Evolutionary conservation across 2,797 vertebrate species (phyloP), one percentile per base, ranked within the genome.

Genomic region (Enteromius unitaeniatus): DNA sequence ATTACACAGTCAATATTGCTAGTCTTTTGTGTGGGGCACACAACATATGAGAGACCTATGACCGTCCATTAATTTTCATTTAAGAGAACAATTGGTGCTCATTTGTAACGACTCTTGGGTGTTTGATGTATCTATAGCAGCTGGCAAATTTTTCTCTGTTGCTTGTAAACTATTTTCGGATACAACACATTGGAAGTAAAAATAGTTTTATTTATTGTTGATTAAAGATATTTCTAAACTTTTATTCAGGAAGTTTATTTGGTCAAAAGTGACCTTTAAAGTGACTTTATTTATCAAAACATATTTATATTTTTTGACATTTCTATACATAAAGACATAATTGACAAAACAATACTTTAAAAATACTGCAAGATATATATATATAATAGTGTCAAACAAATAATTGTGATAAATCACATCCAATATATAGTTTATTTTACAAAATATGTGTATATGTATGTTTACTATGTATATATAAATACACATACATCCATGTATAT

Each of bases 41-140:
- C 64, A 83, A 19, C 74, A 92, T 94, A 94, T 94, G 93, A 94
- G 90, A 73, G 94, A 93, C 92, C 93, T 93, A 89, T 93, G 91
- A 93, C 94, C 93, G 93, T 92, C 93, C 93, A 95, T 95, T 95
- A 93, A 93, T 95, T 95, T 95, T 94, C 92, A 95, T 95, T 95
- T 93, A 91, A 67, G 90, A 91, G 92, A 93, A 95, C 92, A 94
- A 95, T 94, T 92, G 92, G 93, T 91, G 92, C 91, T 93, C 89
- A 88, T 92, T 90, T 91, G 91, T 94, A 94, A 94, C 91, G 91
- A 89, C 91, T 92, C 90, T 92, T 67, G 85, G 87, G 88, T 88
- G 92, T 87, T 10, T 70, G 82, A 83, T 40, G 42, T 28, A 68
- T 67, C 64, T 15, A 28, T 6, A 76, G 28, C 49, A 84, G 53